Conservation (phyloP, 2,113 vertebrate genomes). For the Muntiacus reevesi region DNA sequence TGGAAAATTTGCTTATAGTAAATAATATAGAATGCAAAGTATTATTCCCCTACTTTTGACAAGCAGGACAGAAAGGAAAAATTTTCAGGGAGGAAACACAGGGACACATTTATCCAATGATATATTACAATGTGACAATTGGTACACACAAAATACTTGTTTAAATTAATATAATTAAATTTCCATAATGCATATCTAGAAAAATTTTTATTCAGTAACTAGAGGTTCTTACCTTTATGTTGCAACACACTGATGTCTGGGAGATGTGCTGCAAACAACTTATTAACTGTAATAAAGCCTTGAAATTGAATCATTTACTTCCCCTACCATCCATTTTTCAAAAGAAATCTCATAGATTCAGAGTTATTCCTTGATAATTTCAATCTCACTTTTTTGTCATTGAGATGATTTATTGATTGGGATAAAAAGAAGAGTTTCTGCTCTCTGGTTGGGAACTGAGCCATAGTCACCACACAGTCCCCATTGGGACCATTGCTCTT, state of each 20-base stretch:
- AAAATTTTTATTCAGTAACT: not conserved
- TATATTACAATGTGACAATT: not conserved
- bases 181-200: not conserved
- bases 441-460: not conserved
- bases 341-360: not conserved
- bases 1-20: not conserved
- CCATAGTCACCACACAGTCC: rapidly evolving
- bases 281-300: not conserved
- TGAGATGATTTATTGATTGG: not conserved
- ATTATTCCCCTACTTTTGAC: not conserved
- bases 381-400: not conserved
- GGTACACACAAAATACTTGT: not conserved
- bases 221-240: not conserved
- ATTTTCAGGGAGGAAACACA: not conserved
- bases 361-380: not conserved
- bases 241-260: not conserved
- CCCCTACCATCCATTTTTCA: not conserved
- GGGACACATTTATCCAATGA: not conserved
- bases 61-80: not conserved
- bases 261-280: not conserved
- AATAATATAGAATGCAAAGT: not conserved
- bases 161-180: not conserved
- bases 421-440: not conserved
- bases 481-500: not conserved
- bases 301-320: not conserved